Evolutionary conservation across 2,797 vertebrate species (phyloP).

Genomic region (Morus bassanus): DNA sequence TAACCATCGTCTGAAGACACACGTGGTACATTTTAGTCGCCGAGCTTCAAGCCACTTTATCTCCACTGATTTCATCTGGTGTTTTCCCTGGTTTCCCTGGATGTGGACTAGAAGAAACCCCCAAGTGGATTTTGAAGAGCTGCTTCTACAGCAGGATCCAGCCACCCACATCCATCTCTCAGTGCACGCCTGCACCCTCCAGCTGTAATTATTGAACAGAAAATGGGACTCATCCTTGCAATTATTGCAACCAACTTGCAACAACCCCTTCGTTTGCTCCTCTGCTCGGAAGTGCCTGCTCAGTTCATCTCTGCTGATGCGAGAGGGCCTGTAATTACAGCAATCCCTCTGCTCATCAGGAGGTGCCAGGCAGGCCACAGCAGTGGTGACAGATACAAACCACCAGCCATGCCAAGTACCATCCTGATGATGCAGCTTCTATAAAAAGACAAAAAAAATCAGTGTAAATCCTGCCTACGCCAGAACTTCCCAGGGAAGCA

Average conservation of each 20-base stretch:
- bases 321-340: not conserved
- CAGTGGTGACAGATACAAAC: not conserved
- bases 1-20: not conserved
- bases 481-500: not conserved
- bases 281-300: not conserved
- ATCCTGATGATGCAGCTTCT: not conserved
- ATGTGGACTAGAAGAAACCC: not conserved
- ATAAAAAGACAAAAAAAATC: slow-evolving; percentile 1
- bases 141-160: not conserved
- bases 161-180: not conserved
- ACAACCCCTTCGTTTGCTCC: fast-evolving
- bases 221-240: not conserved
- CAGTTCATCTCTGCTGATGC: not conserved
- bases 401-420: not conserved
- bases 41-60: not conserved
- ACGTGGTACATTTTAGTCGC: not conserved
- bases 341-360: not conserved
- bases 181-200: not conserved
- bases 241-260: not conserved
- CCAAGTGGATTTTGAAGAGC: not conserved
- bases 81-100: not conserved
- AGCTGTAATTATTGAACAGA: not conserved
- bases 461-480: not conserved
- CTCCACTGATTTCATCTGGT: not conserved
- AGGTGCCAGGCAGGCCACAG: slow-evolving; percentile 4